Percentiles rank a stretch among this genome's conserved stretches.
Evolutionary conservation across 2,888 invertebrate species (phyloP).

Genomic region (Ecliptopera silaceata): DNA sequence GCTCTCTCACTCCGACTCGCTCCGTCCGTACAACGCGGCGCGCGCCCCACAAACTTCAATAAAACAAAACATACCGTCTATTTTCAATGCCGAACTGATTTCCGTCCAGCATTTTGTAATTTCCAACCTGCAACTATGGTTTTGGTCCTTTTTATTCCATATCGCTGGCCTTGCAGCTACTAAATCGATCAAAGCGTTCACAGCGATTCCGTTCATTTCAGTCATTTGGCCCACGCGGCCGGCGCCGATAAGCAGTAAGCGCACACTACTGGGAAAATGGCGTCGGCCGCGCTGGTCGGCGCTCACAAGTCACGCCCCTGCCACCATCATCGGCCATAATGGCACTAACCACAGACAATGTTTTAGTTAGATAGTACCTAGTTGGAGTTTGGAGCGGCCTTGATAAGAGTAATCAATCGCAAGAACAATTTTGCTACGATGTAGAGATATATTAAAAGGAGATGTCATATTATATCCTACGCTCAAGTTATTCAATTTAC

Average conservation of each 20-base stretch:
- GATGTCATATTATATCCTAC: constrained; percentile 5
- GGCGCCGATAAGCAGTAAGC: constrained; percentile 18
- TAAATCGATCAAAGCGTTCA: constrained; percentile 16
- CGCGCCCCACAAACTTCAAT: constrained; percentile 15
- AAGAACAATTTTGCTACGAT: too few relatives aligned
- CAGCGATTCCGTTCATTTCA: constrained; percentile 10
- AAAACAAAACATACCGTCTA: constrained; percentile 23
- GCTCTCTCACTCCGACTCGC: constrained; percentile 11
- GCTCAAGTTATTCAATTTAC: constrained; percentile 17
- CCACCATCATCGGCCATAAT: not conserved
- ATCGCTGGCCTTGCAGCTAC: constrained; percentile 21
- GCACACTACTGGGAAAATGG: constrained; percentile 23
- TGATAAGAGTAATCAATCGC: too few relatives aligned
- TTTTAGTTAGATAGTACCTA: too few relatives aligned
- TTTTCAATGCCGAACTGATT: constrained; percentile 18
- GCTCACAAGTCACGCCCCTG: constrained; percentile 23
- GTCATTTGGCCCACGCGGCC: constrained; percentile 12
- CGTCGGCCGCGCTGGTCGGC: constrained; percentile 22
- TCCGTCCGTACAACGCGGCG: not conserved
- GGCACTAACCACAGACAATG: too few relatives aligned
- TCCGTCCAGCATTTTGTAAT: constrained; percentile 24
- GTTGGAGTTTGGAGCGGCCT: too few relatives aligned
- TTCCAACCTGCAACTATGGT: constrained; percentile 13
- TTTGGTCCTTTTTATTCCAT: constrained; percentile 17
- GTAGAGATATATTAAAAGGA: too few relatives aligned